Percentiles rank a stretch among this genome's conserved stretches.
Conservation (phyloP, 2,888 invertebrate genomes). For the Philonicus albiceps region DNA sequence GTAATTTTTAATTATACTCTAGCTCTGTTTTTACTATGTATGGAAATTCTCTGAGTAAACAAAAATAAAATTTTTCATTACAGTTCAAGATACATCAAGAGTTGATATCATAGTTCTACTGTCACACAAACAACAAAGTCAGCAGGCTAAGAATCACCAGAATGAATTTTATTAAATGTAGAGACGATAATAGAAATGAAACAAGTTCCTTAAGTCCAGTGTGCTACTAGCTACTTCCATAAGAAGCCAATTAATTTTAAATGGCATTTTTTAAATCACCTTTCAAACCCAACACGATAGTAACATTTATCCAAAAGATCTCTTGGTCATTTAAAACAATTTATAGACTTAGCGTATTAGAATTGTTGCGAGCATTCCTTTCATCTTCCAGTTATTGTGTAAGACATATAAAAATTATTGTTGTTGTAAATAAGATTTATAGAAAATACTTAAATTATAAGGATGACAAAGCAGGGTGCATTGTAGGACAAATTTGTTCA, state of each 20-base stretch:
- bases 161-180: not conserved
- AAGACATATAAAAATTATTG: slow-evolving; percentile 20
- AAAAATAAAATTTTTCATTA: not conserved
- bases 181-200: not conserved
- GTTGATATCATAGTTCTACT: not conserved
- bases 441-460: not conserved
- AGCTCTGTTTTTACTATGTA: too few species aligned
- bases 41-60: too few species aligned
- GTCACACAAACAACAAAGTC: not conserved
- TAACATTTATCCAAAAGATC: not conserved
- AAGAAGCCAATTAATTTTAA: not conserved
- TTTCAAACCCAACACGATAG: not conserved
- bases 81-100: slow-evolving; percentile 10
- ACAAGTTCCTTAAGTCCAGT: not conserved
- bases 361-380: slow-evolving; percentile 3
- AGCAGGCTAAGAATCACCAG: not conserved
- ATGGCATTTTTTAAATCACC: not conserved
- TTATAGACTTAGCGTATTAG: slow-evolving; percentile 1
- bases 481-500: not conserved
- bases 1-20: too few species aligned
- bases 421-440: slow-evolving; percentile 32
- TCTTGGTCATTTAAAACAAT: not conserved
- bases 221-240: not conserved
- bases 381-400: slow-evolving; percentile 32
- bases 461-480: not conserved